Evolutionary conservation across 2,113 vertebrate species (phyloP).

Genomic region (Mastomys natalensis): DNA sequence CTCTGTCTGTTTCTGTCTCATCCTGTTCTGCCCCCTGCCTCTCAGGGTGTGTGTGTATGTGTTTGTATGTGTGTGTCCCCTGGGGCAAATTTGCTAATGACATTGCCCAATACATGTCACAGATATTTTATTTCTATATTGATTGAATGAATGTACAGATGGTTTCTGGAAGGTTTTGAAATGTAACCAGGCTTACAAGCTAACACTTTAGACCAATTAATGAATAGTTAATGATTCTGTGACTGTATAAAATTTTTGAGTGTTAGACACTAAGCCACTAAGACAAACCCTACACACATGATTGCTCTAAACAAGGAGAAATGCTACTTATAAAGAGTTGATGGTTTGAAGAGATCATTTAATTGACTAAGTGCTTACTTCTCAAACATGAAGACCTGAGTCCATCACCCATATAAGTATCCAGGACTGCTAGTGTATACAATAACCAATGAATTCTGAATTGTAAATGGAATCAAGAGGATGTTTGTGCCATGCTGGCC

Average conservation of each 20-base stretch:
- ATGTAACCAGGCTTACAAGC: background rate
- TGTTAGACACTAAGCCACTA: background rate
- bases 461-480: background rate
- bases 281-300: background rate
- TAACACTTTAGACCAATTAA: background rate
- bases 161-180: background rate
- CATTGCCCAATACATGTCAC: background rate
- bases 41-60: no score
- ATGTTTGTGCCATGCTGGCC: background rate
- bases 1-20: no score
- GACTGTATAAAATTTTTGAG: background rate
- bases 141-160: background rate
- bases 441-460: background rate
- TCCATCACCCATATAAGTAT: background rate
- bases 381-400: background rate
- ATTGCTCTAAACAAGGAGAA: background rate
- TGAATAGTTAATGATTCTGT: background rate
- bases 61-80: background rate
- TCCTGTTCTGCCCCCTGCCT: no score
- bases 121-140: background rate
- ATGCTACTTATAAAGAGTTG: background rate
- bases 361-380: background rate
- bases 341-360: background rate
- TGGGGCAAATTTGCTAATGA: background rate
- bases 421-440: background rate